These are phyloP conservation scores for Tarsius wallacei DNA, from an alignment of 2,797 vertebrate species.

Conservation along the genomic window DNA sequence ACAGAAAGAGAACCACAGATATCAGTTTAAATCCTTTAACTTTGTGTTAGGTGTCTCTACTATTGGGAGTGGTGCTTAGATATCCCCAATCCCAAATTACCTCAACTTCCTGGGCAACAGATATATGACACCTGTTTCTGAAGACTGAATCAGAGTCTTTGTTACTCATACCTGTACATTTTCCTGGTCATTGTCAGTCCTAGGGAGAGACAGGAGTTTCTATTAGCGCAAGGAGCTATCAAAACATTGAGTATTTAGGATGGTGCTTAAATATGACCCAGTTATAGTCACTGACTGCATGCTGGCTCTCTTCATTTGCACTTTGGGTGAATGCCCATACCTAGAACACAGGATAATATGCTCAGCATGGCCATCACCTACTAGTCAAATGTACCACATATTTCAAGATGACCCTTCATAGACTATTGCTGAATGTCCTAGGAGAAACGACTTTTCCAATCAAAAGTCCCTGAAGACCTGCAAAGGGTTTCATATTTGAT, in stretches of 20 bases:
- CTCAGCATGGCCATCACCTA: neutral
- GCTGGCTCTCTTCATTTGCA: neutral
- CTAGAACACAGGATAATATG: neutral
- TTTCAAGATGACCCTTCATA: neutral
- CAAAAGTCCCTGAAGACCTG: neutral
- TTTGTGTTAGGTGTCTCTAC: neutral
- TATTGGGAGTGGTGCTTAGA: neutral
- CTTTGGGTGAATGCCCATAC: neutral
- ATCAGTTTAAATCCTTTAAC: neutral
- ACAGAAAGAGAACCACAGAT: neutral
- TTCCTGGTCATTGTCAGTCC: neutral
- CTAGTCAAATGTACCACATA: neutral
- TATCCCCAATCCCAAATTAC: neutral
- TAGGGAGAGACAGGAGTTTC: neutral
- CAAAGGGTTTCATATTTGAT: neutral
- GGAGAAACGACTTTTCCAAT: neutral
- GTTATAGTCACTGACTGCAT: neutral
- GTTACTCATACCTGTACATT: neutral
- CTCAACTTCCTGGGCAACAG: neutral
- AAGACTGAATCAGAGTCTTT: neutral
- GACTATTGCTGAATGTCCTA: neutral
- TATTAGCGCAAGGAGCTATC: neutral
- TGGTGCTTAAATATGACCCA: neutral
- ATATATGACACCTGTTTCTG: neutral
- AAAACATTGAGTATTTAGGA: neutral